Base-by-base conservation (phyloP, 2,113 vertebrate species). In the Rhea pennata region DNA sequence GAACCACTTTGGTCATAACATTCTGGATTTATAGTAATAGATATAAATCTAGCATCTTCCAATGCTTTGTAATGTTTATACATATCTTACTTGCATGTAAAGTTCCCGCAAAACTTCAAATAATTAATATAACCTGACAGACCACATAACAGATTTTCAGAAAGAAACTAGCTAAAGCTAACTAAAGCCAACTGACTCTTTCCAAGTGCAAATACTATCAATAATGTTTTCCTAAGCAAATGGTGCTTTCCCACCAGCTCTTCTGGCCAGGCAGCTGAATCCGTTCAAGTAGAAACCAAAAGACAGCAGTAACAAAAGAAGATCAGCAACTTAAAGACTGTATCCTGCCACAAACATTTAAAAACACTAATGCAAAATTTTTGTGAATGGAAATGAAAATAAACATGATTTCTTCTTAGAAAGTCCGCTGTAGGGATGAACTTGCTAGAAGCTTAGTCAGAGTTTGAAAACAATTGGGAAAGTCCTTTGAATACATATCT, bases 341-440 rank as follows among this genome's bases (percentile, higher is more conserved):
- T 96, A 59, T 92, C 58, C 46, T 91, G 40, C 64, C 77, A 39
- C 73, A 95, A 92, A 80, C 12, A 74, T 84, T 96, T 77, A 69
- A 84, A 86, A 93, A 13, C 50, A 91, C 44, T 71, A 66, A 87
- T 87, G 29, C 26, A 89, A 40, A 1, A 69, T 58, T 4, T 93
- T 76, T 90, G 14, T 88, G 80, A 71, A 6, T 90, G 54, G n/a
- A 88, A 59, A 88, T 72, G n/a, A 94, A 95, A 96, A 83, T 50
- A 82, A 92, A 56, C 24, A 36, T 48, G 20, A 3, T 70, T 89
- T 87, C 24, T 69, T 94, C 16, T 15, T 40, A 27, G 40, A 65
- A 89, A 77, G 31, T 64, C 51, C 5, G 23, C 22, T 44, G 56
- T 53, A 51, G 44, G 36, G 15, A 51, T 40, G 10, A 69, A 10